Evolutionary conservation across 2,113 vertebrate species (phyloP).

Genomic region (Galbula dea): DNA sequence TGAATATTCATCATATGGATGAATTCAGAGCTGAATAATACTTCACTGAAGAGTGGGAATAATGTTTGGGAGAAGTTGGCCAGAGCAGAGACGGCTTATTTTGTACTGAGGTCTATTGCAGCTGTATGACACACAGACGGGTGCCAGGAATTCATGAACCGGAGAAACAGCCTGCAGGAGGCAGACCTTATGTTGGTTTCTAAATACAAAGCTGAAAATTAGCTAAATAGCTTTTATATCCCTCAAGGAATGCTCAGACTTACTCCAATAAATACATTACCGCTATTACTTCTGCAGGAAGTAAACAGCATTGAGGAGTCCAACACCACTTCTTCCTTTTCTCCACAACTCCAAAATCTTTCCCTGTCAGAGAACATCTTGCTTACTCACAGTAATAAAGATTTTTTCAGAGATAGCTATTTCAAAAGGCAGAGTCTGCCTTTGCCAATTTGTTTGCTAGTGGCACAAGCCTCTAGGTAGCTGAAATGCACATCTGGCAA

Average conservation of each 20-base stretch:
- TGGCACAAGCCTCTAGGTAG: not conserved
- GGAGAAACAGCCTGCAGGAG: not conserved
- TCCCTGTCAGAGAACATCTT: not conserved
- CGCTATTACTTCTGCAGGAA: not conserved
- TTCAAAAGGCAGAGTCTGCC: not conserved
- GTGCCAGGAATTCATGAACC: not conserved
- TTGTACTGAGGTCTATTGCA: not conserved
- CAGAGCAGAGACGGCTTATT: not conserved
- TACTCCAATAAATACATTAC: not conserved
- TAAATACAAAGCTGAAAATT: not conserved
- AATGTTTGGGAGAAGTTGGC: not conserved
- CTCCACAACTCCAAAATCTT: not conserved
- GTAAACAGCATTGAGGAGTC: not conserved
- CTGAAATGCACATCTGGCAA: not conserved
- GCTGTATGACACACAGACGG: not conserved
- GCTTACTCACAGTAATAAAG: not conserved
- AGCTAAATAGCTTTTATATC: not conserved
- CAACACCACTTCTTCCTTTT: not conserved
- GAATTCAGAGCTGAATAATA: not conserved
- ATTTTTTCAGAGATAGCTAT: not conserved
- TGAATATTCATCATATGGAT: conserved; percentile 22
- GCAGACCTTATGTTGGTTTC: not conserved
- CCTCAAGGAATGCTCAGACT: not conserved
- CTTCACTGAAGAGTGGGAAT: not conserved
- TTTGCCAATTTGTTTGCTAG: not conserved